Evolutionary conservation across 2,888 invertebrate genomes (phyloP).

Genomic region (Petrolisthes cinctipes): DNA sequence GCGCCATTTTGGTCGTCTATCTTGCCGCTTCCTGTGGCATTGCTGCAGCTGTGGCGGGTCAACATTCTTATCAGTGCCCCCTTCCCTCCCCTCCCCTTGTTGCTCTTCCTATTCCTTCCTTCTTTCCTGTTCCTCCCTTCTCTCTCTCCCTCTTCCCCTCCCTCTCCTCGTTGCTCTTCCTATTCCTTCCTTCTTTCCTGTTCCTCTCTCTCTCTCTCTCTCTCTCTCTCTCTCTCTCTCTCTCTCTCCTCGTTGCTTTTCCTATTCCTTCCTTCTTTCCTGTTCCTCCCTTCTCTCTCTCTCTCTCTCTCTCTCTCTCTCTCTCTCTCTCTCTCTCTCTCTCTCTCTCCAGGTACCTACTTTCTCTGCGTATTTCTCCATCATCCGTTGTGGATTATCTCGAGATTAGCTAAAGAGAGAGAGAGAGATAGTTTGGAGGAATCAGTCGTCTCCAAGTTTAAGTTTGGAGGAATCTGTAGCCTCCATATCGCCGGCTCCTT

Average conservation of each 20-base stretch:
- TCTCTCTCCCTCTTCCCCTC: background rate
- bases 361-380: background rate
- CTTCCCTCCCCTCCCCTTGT: too few relatives aligned
- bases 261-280: background rate
- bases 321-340: background rate
- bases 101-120: too few relatives aligned
- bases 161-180: background rate
- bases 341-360: conserved; percentile 13
- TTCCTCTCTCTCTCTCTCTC: background rate
- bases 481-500: too few relatives aligned
- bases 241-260: background rate
- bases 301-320: conserved; percentile 15
- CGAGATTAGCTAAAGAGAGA: background rate
- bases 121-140: too few relatives aligned
- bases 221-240: background rate
- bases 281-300: background rate
- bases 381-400: background rate
- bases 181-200: background rate
- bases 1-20: too few relatives aligned
- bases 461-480: too few relatives aligned
- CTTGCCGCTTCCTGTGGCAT: too few relatives aligned
- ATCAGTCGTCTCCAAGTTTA: too few relatives aligned
- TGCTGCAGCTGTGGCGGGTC: too few relatives aligned
- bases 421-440: too few relatives aligned
- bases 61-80: too few relatives aligned